Evolutionary conservation across 2,113 vertebrate genomes (phyloP), one percentile per base, ranked within the genome.

Genomic region (Nycticorax nycticorax): DNA sequence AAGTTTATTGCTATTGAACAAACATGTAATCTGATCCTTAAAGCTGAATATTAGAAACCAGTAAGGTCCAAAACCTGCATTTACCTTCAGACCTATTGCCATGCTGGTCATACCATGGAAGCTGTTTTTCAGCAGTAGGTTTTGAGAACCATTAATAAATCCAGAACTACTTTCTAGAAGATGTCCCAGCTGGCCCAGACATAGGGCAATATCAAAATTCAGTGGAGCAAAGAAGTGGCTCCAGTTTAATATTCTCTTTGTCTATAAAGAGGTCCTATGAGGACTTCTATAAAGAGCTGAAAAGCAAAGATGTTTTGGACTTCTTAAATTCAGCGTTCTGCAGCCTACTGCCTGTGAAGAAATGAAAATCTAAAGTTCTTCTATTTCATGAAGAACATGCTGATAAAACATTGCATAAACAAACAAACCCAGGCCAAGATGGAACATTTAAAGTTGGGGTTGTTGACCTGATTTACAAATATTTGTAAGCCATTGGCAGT

Each of bases 1-100:
- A 90, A 98, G 96, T 97, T 98, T 98, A 98, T 97, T 98, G 97
- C 97, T 97, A 97, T 97, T 97, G 98, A 98, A 89, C 97, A 98
- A 98, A 98, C 96, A 96, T 60, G 95, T 96, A 97, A 98, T 98
- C 87, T 5, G 39, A 96, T 96, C 97, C 97, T 97, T 93, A 93
- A 95, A 73, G 92, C 96, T 97, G 96, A 92, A 89, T 97, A 92
- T 93, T 77, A 90, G 88, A 95, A 82, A 93, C 89, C 30, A 82
- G 81, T 68, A 95, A 69, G 68, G 93, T 93, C 96, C 95, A 88
- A 94, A 95, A 27, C 73, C 71, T 79, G 30, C 39, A 14, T 91
- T 89, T 95, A 81, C 71, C 62, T 85, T 69, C 56, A 47, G 90
- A 39, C 59, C 56, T 72, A 64, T 88, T 91, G 52, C 68, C 41